Conservation (phyloP, 2,888 invertebrate species). For the Xanthia icteritia region DNA sequence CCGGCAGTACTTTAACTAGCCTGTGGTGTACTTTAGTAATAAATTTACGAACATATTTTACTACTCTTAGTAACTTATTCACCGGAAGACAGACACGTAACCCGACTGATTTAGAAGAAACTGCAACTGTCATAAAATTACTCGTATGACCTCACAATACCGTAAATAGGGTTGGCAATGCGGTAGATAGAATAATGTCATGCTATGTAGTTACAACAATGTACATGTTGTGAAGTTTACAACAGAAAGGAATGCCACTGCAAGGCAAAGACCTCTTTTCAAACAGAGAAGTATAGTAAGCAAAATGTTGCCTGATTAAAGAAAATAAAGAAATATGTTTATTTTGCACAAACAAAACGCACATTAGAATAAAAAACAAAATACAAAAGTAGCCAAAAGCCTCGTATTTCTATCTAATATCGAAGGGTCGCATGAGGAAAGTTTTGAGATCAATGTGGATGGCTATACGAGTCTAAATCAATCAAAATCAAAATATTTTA, state of each 20-base stretch:
- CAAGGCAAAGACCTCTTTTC: background rate
- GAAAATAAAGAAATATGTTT: too few relatives aligned
- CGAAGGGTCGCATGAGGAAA: too few relatives aligned
- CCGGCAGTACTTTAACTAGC: background rate
- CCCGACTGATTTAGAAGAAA: conserved; percentile 17
- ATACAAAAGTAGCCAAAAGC: too few relatives aligned
- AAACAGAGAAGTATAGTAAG: background rate
- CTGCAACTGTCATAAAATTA: conserved; percentile 39
- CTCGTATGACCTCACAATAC: conserved; percentile 32
- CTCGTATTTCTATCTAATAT: too few relatives aligned
- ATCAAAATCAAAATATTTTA: too few relatives aligned
- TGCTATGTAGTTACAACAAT: background rate
- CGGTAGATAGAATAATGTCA: background rate
- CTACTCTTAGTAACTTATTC: background rate
- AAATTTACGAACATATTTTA: background rate
- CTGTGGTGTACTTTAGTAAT: background rate
- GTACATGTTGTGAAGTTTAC: too few relatives aligned
- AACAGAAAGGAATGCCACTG: background rate
- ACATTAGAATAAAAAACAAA: too few relatives aligned
- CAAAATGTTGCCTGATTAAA: background rate
- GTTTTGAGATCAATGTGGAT: too few relatives aligned
- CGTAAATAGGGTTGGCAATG: conserved; percentile 29
- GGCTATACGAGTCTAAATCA: too few relatives aligned
- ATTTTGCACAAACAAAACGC: too few relatives aligned
- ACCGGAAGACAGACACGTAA: background rate